Evolutionary conservation across 2,797 vertebrate genomes (phyloP).

Genomic region (Phataginus tetradactyla): DNA sequence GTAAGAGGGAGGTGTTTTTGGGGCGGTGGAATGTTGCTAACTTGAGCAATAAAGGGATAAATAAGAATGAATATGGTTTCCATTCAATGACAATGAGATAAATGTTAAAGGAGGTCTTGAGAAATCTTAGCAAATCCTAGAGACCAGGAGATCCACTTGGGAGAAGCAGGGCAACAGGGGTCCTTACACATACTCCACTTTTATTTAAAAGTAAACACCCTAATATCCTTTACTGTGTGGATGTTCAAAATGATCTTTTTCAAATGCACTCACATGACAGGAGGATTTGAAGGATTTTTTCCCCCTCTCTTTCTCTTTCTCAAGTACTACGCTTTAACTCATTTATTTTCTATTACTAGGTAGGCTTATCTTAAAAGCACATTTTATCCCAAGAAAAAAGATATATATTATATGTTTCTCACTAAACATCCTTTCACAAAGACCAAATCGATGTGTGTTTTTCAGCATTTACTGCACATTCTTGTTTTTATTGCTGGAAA

Average conservation of each 20-base stretch:
- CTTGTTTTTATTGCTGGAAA: constrained; percentile 52
- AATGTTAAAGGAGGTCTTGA: not conserved
- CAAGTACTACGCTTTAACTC: not conserved
- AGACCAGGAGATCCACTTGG: not conserved
- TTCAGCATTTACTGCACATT: constrained; percentile 49
- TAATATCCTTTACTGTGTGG: not conserved
- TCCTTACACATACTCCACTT: not conserved
- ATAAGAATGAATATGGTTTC: not conserved
- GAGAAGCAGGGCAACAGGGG: not conserved
- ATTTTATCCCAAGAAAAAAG: constrained; percentile 46
- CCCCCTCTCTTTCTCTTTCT: not conserved
- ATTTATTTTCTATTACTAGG: constrained; percentile 43
- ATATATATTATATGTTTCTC: constrained; percentile 10
- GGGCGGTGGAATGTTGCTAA: not conserved
- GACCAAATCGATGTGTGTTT: constrained; percentile 32
- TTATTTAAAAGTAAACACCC: not conserved
- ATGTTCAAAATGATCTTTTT: constrained; percentile 54
- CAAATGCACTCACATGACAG: constrained; percentile 12
- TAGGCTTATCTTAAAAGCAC: constrained; percentile 57
- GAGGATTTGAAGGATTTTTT: constrained; percentile 14
- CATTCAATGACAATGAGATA: not conserved
- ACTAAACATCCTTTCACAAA: constrained; percentile 33
- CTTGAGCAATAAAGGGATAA: not conserved
- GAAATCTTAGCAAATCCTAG: not conserved
- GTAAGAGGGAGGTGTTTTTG: not conserved